Base-by-base conservation (phyloP, 2,888 invertebrate genomes). In the Dolichomitus sp. region DNA sequence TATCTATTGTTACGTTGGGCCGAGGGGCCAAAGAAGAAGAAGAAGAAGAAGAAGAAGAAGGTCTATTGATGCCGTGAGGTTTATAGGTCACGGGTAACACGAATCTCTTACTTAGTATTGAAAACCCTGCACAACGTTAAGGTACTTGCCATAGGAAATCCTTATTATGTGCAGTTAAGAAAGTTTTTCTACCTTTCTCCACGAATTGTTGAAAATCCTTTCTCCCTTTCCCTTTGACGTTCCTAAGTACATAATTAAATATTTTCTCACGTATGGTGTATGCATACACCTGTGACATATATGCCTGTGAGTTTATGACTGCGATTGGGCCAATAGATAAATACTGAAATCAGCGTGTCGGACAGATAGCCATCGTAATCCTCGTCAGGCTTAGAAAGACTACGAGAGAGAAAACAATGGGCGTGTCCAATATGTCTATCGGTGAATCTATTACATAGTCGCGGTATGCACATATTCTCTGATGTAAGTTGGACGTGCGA, bases 81-180 rank as follows among this genome's bases (percentile, higher is more conserved):
- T 75, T 82, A 82, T 82, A 75, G 82, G 82, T 82, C 79, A 82
- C 70, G 74, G 74, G 40, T 79, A 74, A 78, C 63, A 40, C 50
- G 70, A 73, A 42, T 57, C 23, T 57, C 27, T 27, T 17, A 40
- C 4, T 23, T 40, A 9, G 37, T 30, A 40, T 52, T 7, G 23
- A 11, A 33, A 52, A 37, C 9, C 2, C 27, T 9, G 52, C 19
- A 23, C 50, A 23, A 48, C 27, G 7, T 33, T 50, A 73, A 30
- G 42, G 5, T 12, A n/a, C 61, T 45, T 11, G 59, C 23, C 19
- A 42, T 69, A 59, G 61, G 48, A 80, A 75, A 68, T 40, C 19
- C 40, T 19, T 33, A 17, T 63, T 9, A 33, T 33, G 4, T 30
- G 14, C 33, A 30, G n/a, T 52, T 33, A 37, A 37, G 68, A 68